Percentiles rank a stretch among this genome's conserved stretches.
These are phyloP conservation scores for Tipula helvola DNA, from an alignment of 2,888 invertebrate species.

Conservation along the genomic window DNA sequence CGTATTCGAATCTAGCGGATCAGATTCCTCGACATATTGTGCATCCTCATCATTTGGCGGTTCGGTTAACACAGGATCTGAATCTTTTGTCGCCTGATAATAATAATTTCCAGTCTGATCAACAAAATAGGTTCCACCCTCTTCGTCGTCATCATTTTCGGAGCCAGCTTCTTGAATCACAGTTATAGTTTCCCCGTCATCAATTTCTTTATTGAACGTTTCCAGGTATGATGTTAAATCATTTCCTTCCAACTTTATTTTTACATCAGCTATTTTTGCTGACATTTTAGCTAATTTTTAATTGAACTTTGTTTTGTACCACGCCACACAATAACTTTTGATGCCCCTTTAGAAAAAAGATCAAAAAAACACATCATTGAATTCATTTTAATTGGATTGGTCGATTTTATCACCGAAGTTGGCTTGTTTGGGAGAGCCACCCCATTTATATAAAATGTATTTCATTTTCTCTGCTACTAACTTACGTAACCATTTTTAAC, in stretches of 20 bases:
- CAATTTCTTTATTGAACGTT: conserved; percentile 71
- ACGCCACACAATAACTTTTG: not conserved
- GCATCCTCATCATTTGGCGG: conserved; percentile 41
- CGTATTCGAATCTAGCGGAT: not conserved
- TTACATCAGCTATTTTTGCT: conserved; percentile 28
- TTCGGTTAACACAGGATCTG: conserved; percentile 50
- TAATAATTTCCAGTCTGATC: conserved; percentile 75
- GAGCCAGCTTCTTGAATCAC: conserved; percentile 19
- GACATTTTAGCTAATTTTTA: conserved; percentile 24
- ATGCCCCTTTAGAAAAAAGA: not conserved
- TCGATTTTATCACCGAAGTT: not conserved
- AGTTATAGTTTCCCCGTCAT: conserved; percentile 28
- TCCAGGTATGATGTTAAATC: conserved; percentile 67
- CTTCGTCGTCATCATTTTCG: conserved; percentile 36
- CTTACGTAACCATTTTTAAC: not conserved
- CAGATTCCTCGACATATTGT: conserved; percentile 12
- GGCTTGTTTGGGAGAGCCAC: not conserved
- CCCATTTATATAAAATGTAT: not conserved
- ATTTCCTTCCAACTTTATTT: conserved; percentile 35
- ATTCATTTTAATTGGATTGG: not conserved
- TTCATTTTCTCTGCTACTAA: not conserved
- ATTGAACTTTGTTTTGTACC: not conserved
- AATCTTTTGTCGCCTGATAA: conserved; percentile 56
- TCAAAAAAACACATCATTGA: not conserved
- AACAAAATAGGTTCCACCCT: conserved; percentile 64